These are phyloP conservation scores for Lineus longissimus DNA, from an alignment of 1,140 invertebrate genomes.

Conservation along the genomic window DNA sequence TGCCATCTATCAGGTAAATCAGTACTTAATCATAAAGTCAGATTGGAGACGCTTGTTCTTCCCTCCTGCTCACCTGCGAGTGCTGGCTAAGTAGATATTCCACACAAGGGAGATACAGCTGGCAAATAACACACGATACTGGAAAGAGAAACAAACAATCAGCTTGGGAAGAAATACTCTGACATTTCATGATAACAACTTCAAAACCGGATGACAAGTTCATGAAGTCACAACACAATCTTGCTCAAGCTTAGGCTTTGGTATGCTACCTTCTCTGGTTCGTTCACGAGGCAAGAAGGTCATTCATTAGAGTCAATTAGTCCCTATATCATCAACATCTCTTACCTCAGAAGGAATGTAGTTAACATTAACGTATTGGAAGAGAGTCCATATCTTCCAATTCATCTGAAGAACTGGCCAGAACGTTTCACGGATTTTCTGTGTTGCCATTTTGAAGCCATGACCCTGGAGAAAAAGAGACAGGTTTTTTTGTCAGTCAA, in stretches of 20 bases:
- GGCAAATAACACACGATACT: constrained; percentile 44
- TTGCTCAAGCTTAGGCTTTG: no score
- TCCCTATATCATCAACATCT: no score
- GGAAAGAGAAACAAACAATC: constrained; percentile 23
- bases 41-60: no score
- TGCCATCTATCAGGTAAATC: no score
- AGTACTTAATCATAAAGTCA: no score
- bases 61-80: constrained; percentile 17
- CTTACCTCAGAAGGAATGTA: constrained; percentile 42
- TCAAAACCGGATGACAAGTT: no score
- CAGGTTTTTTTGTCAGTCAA: not conserved
- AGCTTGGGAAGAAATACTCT: not conserved
- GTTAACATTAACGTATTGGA: constrained; percentile 45
- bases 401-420: constrained; percentile 42
- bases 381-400: constrained; percentile 40
- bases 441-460: constrained; percentile 30
- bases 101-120: constrained; percentile 35
- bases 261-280: no score
- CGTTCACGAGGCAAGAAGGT: no score
- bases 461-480: constrained; percentile 25
- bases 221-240: no score
- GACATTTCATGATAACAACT: no score
- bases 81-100: constrained; percentile 35
- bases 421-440: constrained; percentile 35
- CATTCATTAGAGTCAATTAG: no score